Evolutionary conservation across 2,888 invertebrate genomes (phyloP), one percentile per base, ranked within the genome.

Genomic region (Ichneumoninae sp.): DNA sequence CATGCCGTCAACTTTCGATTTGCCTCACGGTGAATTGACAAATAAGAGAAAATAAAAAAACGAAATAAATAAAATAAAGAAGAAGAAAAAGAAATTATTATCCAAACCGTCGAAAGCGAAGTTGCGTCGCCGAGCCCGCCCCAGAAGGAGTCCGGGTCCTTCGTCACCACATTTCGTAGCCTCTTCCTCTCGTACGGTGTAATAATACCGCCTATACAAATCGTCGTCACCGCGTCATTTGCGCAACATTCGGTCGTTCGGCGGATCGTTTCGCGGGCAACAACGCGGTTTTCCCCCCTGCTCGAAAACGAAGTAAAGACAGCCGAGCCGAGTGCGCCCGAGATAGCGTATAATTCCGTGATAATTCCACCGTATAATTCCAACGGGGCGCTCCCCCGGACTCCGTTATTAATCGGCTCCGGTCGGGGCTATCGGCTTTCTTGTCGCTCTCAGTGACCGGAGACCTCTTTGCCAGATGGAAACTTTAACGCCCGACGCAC

Each of bases 401-500:
- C 30, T n/a, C 40, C 60, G 47, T 69, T 78, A 63, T 70, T 78
- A 69, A 78, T 63, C 60, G 69, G 47, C 70, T 78, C 68, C 50
- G 19, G 54, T 54, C 47, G 57, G 57, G 33, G 33, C 22, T 70
- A 78, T 78, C 68, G 76, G 63, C 44, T 76, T 54, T 71, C 63
- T 65, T 44, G 52, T 65, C 36, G 65, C 52, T 54, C 33, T 65
- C 26, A 33, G 19, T 65, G 65, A 63, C 65, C 33, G 30, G 16
- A 52, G n/a, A 1, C 26, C 63, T 33, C 26, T 63, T 79, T 13
- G 40, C 50, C 50, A 57, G 57, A 19, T 66, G 69, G 60, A 83
- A 60, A 79, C 30, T 74, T 65, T 1, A 79, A 79, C 63, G 63
- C 63, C 52, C 74, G 78, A 70, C 69, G 65, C 70, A 54, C 76